Conservation (phyloP, 2,888 invertebrate genomes). For the Dasypolia templi region DNA sequence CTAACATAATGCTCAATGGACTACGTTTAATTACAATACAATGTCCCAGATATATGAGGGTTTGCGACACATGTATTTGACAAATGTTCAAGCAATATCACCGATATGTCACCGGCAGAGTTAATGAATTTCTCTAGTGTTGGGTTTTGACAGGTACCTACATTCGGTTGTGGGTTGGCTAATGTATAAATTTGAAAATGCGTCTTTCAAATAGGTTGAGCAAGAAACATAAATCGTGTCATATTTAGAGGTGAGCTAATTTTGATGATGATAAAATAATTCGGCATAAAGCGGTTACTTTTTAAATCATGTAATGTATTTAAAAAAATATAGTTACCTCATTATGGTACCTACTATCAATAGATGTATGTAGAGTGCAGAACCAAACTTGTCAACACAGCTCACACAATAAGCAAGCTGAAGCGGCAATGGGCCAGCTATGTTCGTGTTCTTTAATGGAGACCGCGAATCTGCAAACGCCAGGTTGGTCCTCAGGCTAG, state of each 20-base stretch:
- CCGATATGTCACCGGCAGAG: conserved; percentile 79
- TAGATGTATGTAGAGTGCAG: neutral
- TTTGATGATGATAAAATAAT: neutral
- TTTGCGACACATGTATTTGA: conserved; percentile 80
- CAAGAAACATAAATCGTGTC: neutral
- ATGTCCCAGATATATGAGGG: conserved; percentile 82
- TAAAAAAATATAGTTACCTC: too few species aligned
- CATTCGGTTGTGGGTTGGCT: conserved; percentile 23
- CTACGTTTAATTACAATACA: conserved; percentile 77
- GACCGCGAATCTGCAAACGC: too few species aligned
- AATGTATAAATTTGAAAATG: neutral
- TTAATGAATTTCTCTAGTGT: conserved; percentile 79
- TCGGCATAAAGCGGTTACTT: neutral
- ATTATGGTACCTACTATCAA: neutral
- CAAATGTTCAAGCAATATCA: conserved; percentile 83
- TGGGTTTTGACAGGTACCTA: conserved; percentile 44
- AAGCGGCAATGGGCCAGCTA: too few species aligned
- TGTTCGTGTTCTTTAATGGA: too few species aligned
- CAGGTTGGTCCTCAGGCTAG: too few species aligned
- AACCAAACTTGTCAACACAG: too few species aligned
- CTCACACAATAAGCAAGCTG: too few species aligned
- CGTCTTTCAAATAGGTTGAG: neutral
- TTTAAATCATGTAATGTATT: neutral
- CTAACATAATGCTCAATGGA: conserved; percentile 62
- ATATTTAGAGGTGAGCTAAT: neutral